Percentiles rank a stretch among this genome's conserved stretches.
Conservation (phyloP, 2,797 vertebrate species). For the Lateolabrax maculatus region DNA sequence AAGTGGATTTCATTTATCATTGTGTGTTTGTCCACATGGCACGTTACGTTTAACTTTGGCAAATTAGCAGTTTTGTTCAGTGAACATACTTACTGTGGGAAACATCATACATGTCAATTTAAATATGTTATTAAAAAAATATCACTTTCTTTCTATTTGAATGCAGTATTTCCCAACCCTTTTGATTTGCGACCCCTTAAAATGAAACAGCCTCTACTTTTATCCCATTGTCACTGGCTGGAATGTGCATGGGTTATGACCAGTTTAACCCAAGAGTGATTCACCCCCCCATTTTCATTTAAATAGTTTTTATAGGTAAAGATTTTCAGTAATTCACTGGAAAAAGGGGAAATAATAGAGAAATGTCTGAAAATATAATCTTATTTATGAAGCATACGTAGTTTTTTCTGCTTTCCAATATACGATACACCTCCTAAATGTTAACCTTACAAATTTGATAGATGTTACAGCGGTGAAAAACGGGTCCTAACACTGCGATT, state of each 20-base stretch:
- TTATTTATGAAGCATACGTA: too few relatives aligned
- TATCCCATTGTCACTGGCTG: background rate
- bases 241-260: background rate
- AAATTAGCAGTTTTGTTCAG: constrained; percentile 2
- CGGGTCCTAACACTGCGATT: background rate
- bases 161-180: background rate
- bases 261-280: background rate
- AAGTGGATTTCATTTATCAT: constrained; percentile 77
- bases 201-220: background rate
- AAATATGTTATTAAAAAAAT: background rate
- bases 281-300: background rate
- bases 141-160: background rate
- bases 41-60: constrained; percentile 17
- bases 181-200: background rate
- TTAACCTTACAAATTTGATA: background rate
- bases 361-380: background rate
- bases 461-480: background rate
- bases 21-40: constrained; percentile 41
- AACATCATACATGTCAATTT: background rate
- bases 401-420: background rate
- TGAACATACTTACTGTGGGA: background rate
- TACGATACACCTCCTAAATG: background rate
- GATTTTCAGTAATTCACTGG: background rate
- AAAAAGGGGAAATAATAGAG: background rate
- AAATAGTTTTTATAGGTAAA: background rate